Conservation (phyloP, 35 echinoderm and acorn worm genomes). For the Strongylocentrotus purpuratus region DNA sequence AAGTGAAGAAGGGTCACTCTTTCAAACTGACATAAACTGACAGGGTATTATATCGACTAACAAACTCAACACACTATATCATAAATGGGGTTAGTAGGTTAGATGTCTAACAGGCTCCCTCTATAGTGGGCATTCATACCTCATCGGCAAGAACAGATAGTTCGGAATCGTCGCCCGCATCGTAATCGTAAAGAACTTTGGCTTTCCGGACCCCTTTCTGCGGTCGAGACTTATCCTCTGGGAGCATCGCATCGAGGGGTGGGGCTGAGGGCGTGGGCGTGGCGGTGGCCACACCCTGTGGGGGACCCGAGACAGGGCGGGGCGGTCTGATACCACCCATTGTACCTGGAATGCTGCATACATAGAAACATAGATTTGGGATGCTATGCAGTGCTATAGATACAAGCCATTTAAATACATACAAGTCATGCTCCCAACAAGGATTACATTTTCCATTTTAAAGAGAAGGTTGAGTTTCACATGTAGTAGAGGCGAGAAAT, state of each 20-base stretch:
- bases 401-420: background rate
- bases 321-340: conserved; percentile 76
- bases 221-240: conserved; percentile 56
- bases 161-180: conserved; percentile 88
- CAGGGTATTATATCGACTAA: background rate
- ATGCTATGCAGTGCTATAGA: background rate
- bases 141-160: conserved; percentile 97
- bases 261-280: conserved; percentile 59
- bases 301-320: conserved; percentile 8
- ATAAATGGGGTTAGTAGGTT: background rate
- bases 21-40: background rate
- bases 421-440: background rate
- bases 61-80: background rate
- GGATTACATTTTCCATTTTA: background rate
- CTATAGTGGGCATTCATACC: conserved; percentile 61
- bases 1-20: background rate
- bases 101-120: background rate
- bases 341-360: conserved; percentile 83
- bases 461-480: background rate
- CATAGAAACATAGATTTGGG: conserved; percentile 37
- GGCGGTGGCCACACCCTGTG: conserved; percentile 41
- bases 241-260: conserved; percentile 50
- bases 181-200: conserved; percentile 98
- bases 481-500: no score
- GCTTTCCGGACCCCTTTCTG: conserved; percentile 79